Percentiles rank a stretch among this genome's conserved stretches.
phyloP scores from a whole-genome alignment of 2,888 invertebrate genomes.

The Drosophila macrothrix region DNA sequence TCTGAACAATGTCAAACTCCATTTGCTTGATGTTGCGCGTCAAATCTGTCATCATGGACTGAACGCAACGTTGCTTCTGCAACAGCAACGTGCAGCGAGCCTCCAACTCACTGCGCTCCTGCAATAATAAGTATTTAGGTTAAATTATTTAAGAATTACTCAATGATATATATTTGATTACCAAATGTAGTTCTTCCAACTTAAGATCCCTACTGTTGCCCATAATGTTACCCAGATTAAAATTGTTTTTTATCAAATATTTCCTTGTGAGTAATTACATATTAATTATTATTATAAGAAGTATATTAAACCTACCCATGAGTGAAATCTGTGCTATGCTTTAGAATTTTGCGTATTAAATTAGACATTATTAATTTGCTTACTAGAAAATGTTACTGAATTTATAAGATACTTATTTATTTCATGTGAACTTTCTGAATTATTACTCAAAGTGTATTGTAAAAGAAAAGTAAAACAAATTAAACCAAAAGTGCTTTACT shows the following conservation, averaged over 20 bases:
- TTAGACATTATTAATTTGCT: conserved; percentile 36
- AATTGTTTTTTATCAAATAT: conserved; percentile 42
- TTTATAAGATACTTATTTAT: background rate
- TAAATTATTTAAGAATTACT: too few relatives aligned
- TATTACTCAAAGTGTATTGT: conserved; percentile 4
- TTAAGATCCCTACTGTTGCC: conserved; percentile 27
- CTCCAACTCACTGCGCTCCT: conserved; percentile 49
- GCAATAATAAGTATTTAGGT: background rate
- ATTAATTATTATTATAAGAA: too few relatives aligned
- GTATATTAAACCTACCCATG: conserved; percentile 27
- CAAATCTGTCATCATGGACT: conserved; percentile 54
- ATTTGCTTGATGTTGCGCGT: conserved; percentile 60
- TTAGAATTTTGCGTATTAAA: conserved; percentile 44
- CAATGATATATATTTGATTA: background rate
- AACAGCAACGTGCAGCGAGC: conserved; percentile 17
- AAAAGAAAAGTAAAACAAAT: background rate
- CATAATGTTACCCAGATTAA: conserved; percentile 35
- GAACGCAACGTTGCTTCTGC: conserved; percentile 43
- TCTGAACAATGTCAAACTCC: conserved; percentile 49
- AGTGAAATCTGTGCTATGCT: conserved; percentile 16
- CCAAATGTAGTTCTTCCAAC: conserved; percentile 46
- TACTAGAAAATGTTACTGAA: background rate
- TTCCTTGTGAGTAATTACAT: conserved; percentile 23
- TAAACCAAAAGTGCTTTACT: background rate
- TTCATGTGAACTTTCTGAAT: conserved; percentile 10